A percentile compares a stretch with the other conserved stretches of the same genome.
Conservation (phyloP, 2,113 vertebrate species). For the Sula dactylatra region DNA sequence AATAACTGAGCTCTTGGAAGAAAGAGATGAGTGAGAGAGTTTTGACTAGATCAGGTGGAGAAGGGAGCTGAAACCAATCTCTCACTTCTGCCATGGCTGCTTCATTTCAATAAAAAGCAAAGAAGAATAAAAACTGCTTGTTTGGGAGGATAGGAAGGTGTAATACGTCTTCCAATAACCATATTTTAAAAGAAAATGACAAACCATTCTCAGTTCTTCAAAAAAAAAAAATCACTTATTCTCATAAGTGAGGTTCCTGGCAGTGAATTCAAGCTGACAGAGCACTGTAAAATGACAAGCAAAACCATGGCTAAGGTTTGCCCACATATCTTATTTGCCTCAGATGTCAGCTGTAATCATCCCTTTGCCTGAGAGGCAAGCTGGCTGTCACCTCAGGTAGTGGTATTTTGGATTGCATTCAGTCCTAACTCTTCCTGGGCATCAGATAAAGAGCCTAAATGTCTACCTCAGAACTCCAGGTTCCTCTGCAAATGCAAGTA, state of each 20-base stretch:
- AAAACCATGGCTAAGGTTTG: not conserved
- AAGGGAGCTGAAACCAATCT: not conserved
- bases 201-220: not conserved
- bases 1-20: not conserved
- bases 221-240: not conserved
- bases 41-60: not conserved
- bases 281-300: not conserved
- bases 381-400: not conserved
- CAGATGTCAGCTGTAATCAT: not conserved
- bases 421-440: not conserved
- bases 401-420: not conserved
- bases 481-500: not conserved
- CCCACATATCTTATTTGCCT: not conserved
- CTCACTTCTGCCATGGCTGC: not conserved
- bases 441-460: not conserved
- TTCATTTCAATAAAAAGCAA: not conserved
- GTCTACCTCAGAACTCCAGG: not conserved
- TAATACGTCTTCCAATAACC: not conserved
- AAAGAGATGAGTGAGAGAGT: not conserved
- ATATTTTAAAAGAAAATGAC: not conserved
- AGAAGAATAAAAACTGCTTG: not conserved
- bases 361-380: not conserved
- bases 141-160: not conserved
- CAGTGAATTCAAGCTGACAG: not conserved
- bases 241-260: not conserved